Base-by-base conservation (phyloP, 2,888 invertebrate species). In the Drosophila quinaria region DNA sequence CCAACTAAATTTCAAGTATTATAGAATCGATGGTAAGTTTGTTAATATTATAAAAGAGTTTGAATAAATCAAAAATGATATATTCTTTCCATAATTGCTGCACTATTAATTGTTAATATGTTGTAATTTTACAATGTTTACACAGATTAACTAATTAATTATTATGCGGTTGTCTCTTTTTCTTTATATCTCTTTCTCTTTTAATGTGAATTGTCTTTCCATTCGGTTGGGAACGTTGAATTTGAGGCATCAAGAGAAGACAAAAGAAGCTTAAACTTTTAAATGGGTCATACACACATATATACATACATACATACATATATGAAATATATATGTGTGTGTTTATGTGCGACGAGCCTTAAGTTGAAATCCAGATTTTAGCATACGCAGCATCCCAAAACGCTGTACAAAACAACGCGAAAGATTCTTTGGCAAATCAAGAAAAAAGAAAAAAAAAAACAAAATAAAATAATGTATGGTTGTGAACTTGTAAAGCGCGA, bases 341-440 rank as follows among this genome's bases (percentile, higher is more conserved):
- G 31, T 35, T 22, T 22, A 22, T 35, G 42, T 33, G 19, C 11
- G 25, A 51, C 25, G 15, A 62, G 56, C 50, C 29, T 42, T 17
- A 47, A 47, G 72, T 54, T 47, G 11, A 59, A 51, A 60, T 76
- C 49, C 64, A 70, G 65, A 76, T 74, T 74, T 74, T 76, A 64
- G 70, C 76, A 76, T 75, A 70, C 60, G 61, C 70, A 70, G 76
- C 70, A 74, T 69, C 76, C 63, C 50, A 51, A 74, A 56, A 66
- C 25, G 44, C 54, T 50, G 46, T 17, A 33, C n/a, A 19, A 39
- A 60, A 19, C 22, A 60, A 46, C 25, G 41, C n/a, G 10, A 44
- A 65, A 60, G 46, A 73, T 66, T 72, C 74, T 67, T 65, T 35
- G 19, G 58, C 39, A 41, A 64, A 25, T 33, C 11, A 41, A 25